Base-by-base conservation (phyloP, 2,797 vertebrate species). In the Poecilia velifera region DNA sequence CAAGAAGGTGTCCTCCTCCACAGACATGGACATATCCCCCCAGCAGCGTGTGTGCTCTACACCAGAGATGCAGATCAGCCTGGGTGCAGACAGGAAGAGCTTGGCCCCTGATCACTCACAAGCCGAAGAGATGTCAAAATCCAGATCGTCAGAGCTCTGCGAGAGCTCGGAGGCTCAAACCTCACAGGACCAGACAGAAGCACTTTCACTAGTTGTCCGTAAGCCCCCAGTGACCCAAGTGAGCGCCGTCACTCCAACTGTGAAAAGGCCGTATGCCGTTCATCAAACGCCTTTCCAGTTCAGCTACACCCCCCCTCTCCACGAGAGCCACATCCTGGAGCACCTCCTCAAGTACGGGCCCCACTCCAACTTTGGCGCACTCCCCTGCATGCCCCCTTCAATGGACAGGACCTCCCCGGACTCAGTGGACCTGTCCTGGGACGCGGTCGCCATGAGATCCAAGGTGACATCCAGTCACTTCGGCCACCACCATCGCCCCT, bases 311-410 rank as follows among this genome's bases (percentile, higher is more conserved):
- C 55, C 92, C 68, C 93, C 96, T 1, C 66, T 94, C 62, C 97
- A 96, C 47, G 96, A 97, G 86, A 96, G 92, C 76, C 96, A 96
- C 88, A 94, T 97, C 87, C 91, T 97, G 16, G 95, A 96, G 88
- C 97, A 97, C 83, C 94, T 98, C 9, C 92, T 97, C 66, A 96
- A 97, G 39, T 96, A 95, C 0, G 83, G 95, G 41, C 95, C 94
- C 10, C 94, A 94, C 0, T 75, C 94, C 49, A 93, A 83, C 76
- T 97, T 98, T 66, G 87, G 86, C 0, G 18, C 85, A 36, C 91
- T 96, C 75, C 71, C 68, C 0, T 95, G 94, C 82, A 95, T 93
- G 55, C 89, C 94, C 4, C 86, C 95, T 2, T 85, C 94, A 3
- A 90, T 83, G 68, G 96, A 96, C 70, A 94, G 92, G 31, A 82